Conservation (phyloP, 1,140 invertebrate species). For the Nasonia vitripennis region DNA sequence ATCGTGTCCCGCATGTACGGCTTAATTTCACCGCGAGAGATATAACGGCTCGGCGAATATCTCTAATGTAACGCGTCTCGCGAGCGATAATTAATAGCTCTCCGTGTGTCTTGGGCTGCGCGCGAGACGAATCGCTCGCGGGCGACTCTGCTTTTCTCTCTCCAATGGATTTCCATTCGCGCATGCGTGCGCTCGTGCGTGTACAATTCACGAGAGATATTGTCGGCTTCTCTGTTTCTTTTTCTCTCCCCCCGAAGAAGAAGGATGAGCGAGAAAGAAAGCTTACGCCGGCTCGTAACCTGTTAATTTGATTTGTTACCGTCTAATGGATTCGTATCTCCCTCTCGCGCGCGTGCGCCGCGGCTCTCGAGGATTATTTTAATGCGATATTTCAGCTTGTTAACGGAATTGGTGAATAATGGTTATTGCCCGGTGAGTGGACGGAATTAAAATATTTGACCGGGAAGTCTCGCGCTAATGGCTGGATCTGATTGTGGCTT, state of each 20-base stretch:
- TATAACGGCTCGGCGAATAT: background rate
- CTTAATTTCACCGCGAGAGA: background rate
- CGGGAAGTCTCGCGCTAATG: background rate
- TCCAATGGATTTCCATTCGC: background rate
- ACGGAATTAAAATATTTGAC: background rate
- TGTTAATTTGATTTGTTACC: constrained; percentile 45
- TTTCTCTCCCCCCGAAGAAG: too few relatives aligned
- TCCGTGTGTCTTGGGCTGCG: background rate
- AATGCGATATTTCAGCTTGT: background rate
- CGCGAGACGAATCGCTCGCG: background rate
- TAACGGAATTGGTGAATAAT: background rate
- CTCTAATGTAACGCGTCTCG: constrained; percentile 18
- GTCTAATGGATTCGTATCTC: constrained; percentile 29
- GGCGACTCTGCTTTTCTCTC: background rate
- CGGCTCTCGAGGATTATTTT: background rate
- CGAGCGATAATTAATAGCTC: constrained; percentile 35
- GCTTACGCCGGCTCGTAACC: background rate
- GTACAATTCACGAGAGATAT: background rate
- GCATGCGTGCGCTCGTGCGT: background rate
- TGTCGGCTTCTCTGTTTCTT: background rate
- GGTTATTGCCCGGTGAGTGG: background rate
- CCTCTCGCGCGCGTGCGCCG: background rate
- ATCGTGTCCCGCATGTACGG: background rate
- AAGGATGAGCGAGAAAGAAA: background rate
- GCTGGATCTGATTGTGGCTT: too few relatives aligned